Evolutionary conservation across 1,140 invertebrate genomes (phyloP), one percentile per base, ranked within the genome.

Genomic region (Danaus plexippus): DNA sequence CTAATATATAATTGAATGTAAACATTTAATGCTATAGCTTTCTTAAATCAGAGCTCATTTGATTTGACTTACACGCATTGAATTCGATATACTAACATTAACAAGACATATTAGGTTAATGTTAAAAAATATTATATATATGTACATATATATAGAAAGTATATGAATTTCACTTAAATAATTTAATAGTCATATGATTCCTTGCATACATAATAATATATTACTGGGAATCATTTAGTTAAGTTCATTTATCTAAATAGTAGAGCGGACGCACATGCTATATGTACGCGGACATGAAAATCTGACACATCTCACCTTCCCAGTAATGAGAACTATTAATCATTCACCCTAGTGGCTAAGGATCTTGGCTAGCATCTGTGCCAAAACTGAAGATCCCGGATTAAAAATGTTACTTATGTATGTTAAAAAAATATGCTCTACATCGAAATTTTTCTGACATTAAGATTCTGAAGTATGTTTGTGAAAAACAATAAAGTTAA

Each of bases 251-350:
- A 61, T 55, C 53, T 61, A 61, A 57, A 70, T 57, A 64, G 57
- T 52, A 55, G 58, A 63, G 52, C 47, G 59, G 62, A 59, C 52
- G 54, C 57, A 66, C 66, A 61, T 61, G 43, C 48, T 52, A 52
- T 45, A 32, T 32, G 22, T 32, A 55, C 45, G 59, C 53, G 63
- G 64, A 75, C 64, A 73, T 57, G 68, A 64, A 75, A 78, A 77
- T 76, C 73, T 76, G 64, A 66, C 62, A 44, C 62, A 66, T 57
- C 52, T 69, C 63, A 78, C 68, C 69, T 78, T 73, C 53, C 61
- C 54, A 58, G 64, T 81, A 79, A 79, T 77, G 61, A 75, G 65
- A 43, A 71, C 75, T 77, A 84, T 82, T 85, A 82, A 85, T 82
- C 76, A 82, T 66, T 56, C 54, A 58, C 65, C 54, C 72, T 73